Percentiles rank a stretch among this genome's conserved stretches.
Conservation (phyloP, 2,113 vertebrate species). For the Engraulis encrasicolus region DNA sequence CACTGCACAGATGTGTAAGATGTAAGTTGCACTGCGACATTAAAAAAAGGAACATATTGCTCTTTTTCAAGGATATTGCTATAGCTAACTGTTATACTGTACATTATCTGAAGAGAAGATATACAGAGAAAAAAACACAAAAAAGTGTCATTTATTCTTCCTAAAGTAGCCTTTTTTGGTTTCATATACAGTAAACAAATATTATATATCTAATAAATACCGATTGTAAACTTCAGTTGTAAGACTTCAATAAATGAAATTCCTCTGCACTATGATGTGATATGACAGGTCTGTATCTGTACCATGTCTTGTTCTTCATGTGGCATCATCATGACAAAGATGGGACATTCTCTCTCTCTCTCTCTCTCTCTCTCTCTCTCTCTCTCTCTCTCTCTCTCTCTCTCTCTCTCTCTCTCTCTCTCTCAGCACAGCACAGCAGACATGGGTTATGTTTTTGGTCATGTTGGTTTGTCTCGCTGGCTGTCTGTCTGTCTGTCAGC, state of each 20-base stretch:
- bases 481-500: no score
- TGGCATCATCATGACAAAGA: neutral
- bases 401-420: no score
- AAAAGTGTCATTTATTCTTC: conserved; percentile 87
- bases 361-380: no score
- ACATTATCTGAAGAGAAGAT: conserved; percentile 82
- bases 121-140: conserved; percentile 66
- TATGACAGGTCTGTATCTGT: conserved; percentile 22
- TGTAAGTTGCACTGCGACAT: conserved; percentile 95
- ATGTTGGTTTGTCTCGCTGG: no score
- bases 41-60: conserved; percentile 91
- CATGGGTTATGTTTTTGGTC: no score
- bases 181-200: conserved; percentile 70
- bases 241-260: conserved; percentile 89
- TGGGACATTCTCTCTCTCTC: no score
- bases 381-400: no score
- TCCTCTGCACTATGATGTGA: conserved; percentile 79
- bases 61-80: conserved; percentile 89
- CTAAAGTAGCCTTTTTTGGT: conserved; percentile 86
- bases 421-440: no score
- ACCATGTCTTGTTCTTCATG: neutral
- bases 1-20: conserved; percentile 92
- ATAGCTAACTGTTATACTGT: conserved; percentile 91
- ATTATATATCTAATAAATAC: conserved; percentile 70
- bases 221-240: conserved; percentile 85